Percentiles rank a stretch among this genome's conserved stretches.
These are phyloP conservation scores for Moxostoma hubbsi DNA, from an alignment of 2,797 vertebrate species.

Conservation along the genomic window DNA sequence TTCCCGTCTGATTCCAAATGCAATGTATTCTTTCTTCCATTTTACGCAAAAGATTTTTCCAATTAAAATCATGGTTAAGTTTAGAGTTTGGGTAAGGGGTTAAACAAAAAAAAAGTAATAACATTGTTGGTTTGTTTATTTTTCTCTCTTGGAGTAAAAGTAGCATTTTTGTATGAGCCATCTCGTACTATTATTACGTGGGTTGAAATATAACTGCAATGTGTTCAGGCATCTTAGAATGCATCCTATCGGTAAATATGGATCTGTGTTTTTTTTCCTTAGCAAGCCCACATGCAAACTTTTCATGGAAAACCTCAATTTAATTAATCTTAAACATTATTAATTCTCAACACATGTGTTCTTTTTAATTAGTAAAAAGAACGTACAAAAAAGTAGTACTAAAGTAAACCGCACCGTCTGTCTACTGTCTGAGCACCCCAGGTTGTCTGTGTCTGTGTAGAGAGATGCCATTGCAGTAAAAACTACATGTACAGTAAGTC, in stretches of 20 bases:
- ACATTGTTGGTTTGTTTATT: too few relatives aligned
- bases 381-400: slow-evolving; percentile 7
- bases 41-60: too few relatives aligned
- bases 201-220: neutral
- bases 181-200: too few relatives aligned
- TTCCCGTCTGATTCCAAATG: too few relatives aligned
- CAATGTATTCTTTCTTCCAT: too few relatives aligned
- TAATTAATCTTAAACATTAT: slow-evolving; percentile 21
- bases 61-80: too few relatives aligned
- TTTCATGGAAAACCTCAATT: slow-evolving; percentile 18
- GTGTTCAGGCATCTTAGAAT: neutral
- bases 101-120: too few relatives aligned
- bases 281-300: neutral
- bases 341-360: slow-evolving; percentile 5
- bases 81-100: too few relatives aligned
- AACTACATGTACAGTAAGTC: slow-evolving; percentile 60
- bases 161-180: too few relatives aligned
- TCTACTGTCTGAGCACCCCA: slow-evolving; percentile 44
- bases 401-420: slow-evolving; percentile 34
- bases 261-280: neutral
- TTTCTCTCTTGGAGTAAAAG: too few relatives aligned
- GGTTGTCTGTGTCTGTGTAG: slow-evolving; percentile 54
- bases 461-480: slow-evolving; percentile 64
- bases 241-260: neutral
- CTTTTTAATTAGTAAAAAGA: slow-evolving; percentile 4